A percentile compares a stretch with the other conserved stretches of the same genome.
phyloP scores from a whole-genome alignment of 2,797 vertebrate species.

The Lutra lutra region DNA sequence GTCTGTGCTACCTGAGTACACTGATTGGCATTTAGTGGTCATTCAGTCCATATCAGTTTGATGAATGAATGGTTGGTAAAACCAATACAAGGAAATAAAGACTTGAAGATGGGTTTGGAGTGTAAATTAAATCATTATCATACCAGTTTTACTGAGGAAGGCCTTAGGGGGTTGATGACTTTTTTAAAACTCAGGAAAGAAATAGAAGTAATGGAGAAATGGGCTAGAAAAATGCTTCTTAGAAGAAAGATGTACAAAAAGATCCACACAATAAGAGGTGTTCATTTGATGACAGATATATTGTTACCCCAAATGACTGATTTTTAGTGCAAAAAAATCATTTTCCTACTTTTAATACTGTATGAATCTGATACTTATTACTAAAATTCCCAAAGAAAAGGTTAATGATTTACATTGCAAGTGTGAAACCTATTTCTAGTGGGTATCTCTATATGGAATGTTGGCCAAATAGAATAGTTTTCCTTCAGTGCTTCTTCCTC shows the following conservation, averaged over 20 bases:
- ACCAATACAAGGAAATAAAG: constrained; percentile 18
- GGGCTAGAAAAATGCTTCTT: constrained; percentile 19
- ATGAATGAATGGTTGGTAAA: constrained; percentile 12
- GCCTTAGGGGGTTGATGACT: not conserved
- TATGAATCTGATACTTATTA: constrained; percentile 12
- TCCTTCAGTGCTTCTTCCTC: not conserved
- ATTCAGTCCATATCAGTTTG: not conserved
- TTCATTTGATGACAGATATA: constrained; percentile 5
- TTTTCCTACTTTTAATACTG: not conserved
- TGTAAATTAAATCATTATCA: not conserved
- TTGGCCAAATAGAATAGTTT: not conserved
- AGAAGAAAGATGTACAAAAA: not conserved
- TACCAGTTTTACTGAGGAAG: constrained; percentile 47
- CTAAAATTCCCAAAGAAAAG: constrained; percentile 8
- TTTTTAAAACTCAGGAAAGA: constrained; percentile 55
- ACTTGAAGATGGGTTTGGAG: not conserved
- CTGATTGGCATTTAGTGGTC: not conserved
- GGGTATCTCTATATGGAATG: not conserved
- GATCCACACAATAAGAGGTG: not conserved
- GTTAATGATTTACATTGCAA: constrained; percentile 3
- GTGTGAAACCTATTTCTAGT: not conserved
- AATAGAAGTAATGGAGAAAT: not conserved
- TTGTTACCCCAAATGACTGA: not conserved
- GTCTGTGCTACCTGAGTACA: not conserved
- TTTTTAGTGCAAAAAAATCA: not conserved